These are phyloP conservation scores for Fulica atra DNA, from an alignment of 2,113 vertebrate genomes.

Conservation along the genomic window DNA sequence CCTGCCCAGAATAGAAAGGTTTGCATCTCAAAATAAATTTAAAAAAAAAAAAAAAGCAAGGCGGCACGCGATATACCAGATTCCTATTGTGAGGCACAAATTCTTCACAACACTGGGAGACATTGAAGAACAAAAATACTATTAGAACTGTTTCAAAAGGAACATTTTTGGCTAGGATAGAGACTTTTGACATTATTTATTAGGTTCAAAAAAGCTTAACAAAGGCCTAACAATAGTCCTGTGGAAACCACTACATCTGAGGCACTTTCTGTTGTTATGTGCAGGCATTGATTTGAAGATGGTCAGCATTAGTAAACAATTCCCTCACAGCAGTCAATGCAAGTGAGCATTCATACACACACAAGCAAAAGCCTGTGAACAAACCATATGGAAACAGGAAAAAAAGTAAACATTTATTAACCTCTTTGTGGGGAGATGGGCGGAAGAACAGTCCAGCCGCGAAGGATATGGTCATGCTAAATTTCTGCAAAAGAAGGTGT, in stretches of 20 bases:
- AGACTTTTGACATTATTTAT: conserved; percentile 93
- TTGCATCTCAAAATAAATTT: background rate
- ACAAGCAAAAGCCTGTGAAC: conserved; percentile 82
- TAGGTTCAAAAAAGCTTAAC: conserved; percentile 84
- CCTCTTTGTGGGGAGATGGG: conserved; percentile 83
- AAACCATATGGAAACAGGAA: conserved; percentile 75
- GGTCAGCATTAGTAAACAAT: conserved; percentile 77
- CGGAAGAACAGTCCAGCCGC: conserved; percentile 73
- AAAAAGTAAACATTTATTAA: conserved; percentile 78
- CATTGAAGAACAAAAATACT: conserved; percentile 84
- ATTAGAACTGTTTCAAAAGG: conserved; percentile 90
- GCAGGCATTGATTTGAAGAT: conserved; percentile 80
- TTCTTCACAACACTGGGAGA: conserved; percentile 86
- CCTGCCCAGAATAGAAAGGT: background rate
- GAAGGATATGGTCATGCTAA: conserved; percentile 69
- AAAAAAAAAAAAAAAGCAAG: background rate
- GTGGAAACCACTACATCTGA: conserved; percentile 86
- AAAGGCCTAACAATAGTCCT: conserved; percentile 81
- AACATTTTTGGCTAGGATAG: conserved; percentile 83
- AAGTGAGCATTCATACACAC: conserved; percentile 77
- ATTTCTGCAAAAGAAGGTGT: conserved; percentile 50
- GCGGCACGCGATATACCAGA: conserved; percentile 82
- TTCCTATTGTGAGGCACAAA: conserved; percentile 79
- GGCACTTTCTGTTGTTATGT: conserved; percentile 78
- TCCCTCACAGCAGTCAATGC: conserved; percentile 81